phyloP scores from a whole-genome alignment of 2,888 invertebrate genomes.

The Malthinus flaveolus region DNA sequence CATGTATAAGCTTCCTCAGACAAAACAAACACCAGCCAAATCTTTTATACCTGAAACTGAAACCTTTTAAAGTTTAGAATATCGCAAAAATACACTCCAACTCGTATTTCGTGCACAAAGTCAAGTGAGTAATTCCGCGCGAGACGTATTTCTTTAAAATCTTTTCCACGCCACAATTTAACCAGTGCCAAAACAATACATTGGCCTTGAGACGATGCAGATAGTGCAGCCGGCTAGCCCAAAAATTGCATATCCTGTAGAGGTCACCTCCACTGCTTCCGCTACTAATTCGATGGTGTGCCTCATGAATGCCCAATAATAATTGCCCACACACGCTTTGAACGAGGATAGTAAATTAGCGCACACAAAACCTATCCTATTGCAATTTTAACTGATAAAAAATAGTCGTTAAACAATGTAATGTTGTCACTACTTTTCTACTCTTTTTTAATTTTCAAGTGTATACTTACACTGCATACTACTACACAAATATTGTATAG shows the following conservation, averaged over 20 bases:
- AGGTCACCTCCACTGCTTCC: slow-evolving; percentile 34
- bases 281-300: slow-evolving; percentile 26
- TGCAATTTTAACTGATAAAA: no score
- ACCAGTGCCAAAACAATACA: slow-evolving; percentile 27
- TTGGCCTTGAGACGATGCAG: slow-evolving; percentile 32
- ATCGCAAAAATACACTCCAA: no score
- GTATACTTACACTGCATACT: no score
- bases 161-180: slow-evolving; percentile 9
- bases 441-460: no score
- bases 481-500: neutral
- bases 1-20: neutral
- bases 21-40: no score
- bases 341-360: slow-evolving; percentile 4
- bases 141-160: neutral
- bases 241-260: slow-evolving; percentile 25
- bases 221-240: slow-evolving; percentile 26
- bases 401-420: no score
- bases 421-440: no score
- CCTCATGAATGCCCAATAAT: neutral
- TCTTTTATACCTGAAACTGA: no score
- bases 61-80: no score
- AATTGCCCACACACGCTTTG: slow-evolving; percentile 8
- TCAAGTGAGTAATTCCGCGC: no score
- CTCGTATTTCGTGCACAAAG: no score
- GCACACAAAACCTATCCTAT: neutral